phyloP scores from a whole-genome alignment of 2,797 vertebrate species.

The Hoplostethus atlanticus region DNA sequence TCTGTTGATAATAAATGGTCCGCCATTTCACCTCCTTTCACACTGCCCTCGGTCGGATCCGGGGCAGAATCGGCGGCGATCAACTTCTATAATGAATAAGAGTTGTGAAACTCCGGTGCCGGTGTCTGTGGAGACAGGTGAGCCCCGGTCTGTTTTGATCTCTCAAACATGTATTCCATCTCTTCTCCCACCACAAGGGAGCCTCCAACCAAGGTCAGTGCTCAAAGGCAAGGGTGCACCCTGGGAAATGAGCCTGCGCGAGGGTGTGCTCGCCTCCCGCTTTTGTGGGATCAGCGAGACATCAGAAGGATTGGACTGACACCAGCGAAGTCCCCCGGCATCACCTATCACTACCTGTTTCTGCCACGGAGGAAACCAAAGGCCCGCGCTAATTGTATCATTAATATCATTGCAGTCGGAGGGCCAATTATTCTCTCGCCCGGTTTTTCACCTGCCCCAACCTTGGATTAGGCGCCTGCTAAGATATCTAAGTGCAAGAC shows the following conservation, averaged over 20 bases:
- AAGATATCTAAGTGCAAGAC: slow-evolving; percentile 10
- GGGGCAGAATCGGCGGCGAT: slow-evolving; percentile 62
- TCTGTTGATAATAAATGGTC: slow-evolving; percentile 12
- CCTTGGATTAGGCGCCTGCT: slow-evolving; percentile 42
- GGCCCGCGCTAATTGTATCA: slow-evolving; percentile 76
- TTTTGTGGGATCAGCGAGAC: slow-evolving; percentile 74
- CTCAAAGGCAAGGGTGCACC: slow-evolving; percentile 77
- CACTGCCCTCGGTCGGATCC: slow-evolving; percentile 12
- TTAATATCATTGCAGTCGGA: slow-evolving; percentile 77
- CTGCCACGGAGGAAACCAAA: slow-evolving; percentile 65
- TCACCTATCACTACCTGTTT: slow-evolving; percentile 78
- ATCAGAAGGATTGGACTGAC: slow-evolving; percentile 80
- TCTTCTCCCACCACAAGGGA: slow-evolving; percentile 80
- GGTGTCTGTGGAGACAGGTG: slow-evolving; percentile 74
- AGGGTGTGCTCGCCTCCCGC: slow-evolving; percentile 50
- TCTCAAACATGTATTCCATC: slow-evolving; percentile 85
- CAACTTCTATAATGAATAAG: slow-evolving; percentile 62
- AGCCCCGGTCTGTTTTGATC: slow-evolving; percentile 78
- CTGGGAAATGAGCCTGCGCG: slow-evolving; percentile 69
- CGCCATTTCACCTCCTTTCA: neutral
- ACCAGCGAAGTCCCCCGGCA: slow-evolving; percentile 79
- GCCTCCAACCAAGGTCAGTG: slow-evolving; percentile 79
- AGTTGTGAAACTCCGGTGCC: slow-evolving; percentile 28
- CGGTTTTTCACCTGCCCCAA: slow-evolving; percentile 54
- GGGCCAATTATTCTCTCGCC: slow-evolving; percentile 70